Evolutionary conservation across 1,140 invertebrate genomes (phyloP).

Genomic region (Hylaeus anthracinus): DNA sequence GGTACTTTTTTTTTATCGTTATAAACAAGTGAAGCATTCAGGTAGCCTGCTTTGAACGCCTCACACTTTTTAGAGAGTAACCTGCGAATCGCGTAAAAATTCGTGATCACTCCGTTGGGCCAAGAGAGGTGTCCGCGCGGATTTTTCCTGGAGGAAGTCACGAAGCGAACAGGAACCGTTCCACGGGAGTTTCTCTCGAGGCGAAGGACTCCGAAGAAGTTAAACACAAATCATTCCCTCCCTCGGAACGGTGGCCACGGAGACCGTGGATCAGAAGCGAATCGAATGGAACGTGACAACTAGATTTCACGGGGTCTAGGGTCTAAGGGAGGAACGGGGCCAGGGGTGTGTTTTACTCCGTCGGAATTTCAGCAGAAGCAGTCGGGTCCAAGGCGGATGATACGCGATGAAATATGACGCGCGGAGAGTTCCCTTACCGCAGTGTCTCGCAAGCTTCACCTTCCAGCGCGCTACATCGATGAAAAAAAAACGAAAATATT

Average conservation of each 20-base stretch:
- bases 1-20: too few species aligned
- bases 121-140: too few species aligned
- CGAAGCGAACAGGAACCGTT: slow-evolving; percentile 10
- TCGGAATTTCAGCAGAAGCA: slow-evolving; percentile 40
- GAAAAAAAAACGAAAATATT: too few species aligned
- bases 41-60: too few species aligned
- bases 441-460: too few species aligned
- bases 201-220: slow-evolving; percentile 1
- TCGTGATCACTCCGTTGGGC: too few species aligned
- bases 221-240: slow-evolving; percentile 33
- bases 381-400: slow-evolving; percentile 42
- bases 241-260: background rate
- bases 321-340: slow-evolving; percentile 1
- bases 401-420: slow-evolving; percentile 62
- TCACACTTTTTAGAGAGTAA: too few species aligned
- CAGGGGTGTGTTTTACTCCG: slow-evolving; percentile 49
- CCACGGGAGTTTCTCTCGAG: background rate
- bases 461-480: too few species aligned
- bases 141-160: background rate
- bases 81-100: slow-evolving; percentile 2
- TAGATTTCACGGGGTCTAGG: slow-evolving; percentile 45
- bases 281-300: slow-evolving; percentile 59
- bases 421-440: background rate
- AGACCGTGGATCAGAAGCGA: slow-evolving; percentile 40
- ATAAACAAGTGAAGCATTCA: too few species aligned